Evolutionary conservation across 2,888 invertebrate species (phyloP).

Genomic region (Atrina japonica): DNA sequence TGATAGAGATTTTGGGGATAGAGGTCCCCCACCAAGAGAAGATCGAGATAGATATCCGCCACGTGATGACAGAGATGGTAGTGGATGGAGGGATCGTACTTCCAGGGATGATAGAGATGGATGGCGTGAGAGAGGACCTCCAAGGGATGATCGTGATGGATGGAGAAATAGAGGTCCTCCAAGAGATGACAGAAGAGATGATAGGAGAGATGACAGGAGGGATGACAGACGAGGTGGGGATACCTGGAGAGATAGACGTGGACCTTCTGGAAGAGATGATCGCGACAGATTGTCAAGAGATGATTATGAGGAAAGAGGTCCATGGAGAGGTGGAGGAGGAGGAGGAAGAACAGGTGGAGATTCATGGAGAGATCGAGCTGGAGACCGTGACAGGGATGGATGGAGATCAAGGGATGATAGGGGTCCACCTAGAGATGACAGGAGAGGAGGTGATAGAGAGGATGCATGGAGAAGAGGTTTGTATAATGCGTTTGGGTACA

Average conservation of each 20-base stretch:
- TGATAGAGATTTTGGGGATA: conserved; percentile 15
- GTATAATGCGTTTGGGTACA: conserved; percentile 30
- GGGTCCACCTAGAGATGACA: conserved; percentile 35
- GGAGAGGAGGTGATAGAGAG: conserved; percentile 21
- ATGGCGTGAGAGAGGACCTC: conserved; percentile 33
- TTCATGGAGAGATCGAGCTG: conserved; percentile 34
- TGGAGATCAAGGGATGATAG: conserved; percentile 24
- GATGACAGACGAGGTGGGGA: conserved; percentile 47
- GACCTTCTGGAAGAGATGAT: conserved; percentile 44
- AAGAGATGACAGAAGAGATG: conserved; percentile 24
- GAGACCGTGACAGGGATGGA: conserved; percentile 16
- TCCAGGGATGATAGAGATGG: conserved; percentile 41
- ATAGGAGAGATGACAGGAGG: conserved; percentile 39
- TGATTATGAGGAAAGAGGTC: conserved; percentile 43
- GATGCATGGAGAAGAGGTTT: conserved; percentile 40
- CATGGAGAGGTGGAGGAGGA: conserved; percentile 45
- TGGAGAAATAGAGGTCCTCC: conserved; percentile 28
- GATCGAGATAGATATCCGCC: conserved; percentile 51
- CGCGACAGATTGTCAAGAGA: conserved; percentile 33
- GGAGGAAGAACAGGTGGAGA: conserved; percentile 43
- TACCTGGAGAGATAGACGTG: conserved; percentile 42
- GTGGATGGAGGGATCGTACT: conserved; percentile 22
- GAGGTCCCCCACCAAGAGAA: conserved; percentile 43
- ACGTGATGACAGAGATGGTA: conserved; percentile 40
- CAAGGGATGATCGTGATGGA: conserved; percentile 38